A percentile compares a stretch with the other conserved stretches of the same genome.
These are phyloP conservation scores for Vulpes ferrilata DNA, from an alignment of 2,113 vertebrate species.

Conservation along the genomic window DNA sequence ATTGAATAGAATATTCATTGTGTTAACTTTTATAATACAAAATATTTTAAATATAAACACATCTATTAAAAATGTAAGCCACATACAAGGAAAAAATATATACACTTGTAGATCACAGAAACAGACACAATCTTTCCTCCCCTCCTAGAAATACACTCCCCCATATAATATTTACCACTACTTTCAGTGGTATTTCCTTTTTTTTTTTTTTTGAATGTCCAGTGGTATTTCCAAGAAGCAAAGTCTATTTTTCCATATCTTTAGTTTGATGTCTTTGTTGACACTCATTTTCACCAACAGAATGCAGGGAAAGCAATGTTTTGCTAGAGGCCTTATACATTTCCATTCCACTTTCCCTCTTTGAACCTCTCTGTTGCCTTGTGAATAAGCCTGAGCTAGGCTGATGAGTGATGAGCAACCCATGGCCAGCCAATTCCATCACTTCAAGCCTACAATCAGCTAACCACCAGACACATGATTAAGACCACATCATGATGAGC, in stretches of 20 bases:
- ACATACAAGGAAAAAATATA: neutral
- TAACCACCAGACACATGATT: conserved; percentile 34
- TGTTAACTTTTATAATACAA: neutral
- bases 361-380: neutral
- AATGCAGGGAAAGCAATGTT: neutral
- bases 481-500: neutral
- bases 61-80: conserved; percentile 10
- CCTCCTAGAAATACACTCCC: neutral
- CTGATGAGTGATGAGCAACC: neutral
- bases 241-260: neutral
- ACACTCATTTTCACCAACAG: neutral
- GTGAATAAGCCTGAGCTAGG: neutral
- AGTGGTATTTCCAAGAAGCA: neutral
- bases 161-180: neutral
- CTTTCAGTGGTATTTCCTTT: neutral
- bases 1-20: conserved; percentile 17
- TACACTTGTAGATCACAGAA: neutral
- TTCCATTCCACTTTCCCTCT: neutral
- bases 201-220: no score
- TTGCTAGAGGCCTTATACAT: neutral
- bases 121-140: neutral
- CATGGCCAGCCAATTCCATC: neutral
- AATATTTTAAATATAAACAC: conserved; percentile 1
- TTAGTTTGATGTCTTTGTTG: neutral
- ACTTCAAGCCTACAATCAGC: conserved; percentile 29